phyloP scores from a whole-genome alignment of 2,888 invertebrate species.

The Apoda limacodes region DNA sequence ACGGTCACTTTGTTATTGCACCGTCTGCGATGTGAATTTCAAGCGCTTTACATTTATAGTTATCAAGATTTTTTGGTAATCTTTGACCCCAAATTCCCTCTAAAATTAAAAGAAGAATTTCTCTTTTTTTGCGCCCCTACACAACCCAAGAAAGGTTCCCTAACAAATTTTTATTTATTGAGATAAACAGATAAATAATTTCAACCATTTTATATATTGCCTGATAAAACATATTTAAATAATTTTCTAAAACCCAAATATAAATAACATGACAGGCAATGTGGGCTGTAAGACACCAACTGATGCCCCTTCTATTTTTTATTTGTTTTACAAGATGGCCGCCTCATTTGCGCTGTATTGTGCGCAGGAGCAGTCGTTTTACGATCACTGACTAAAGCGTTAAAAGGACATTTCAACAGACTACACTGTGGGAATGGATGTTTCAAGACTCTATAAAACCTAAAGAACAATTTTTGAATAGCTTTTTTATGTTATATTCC shows the following conservation, averaged over 20 bases:
- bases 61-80: no score
- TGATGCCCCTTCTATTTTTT: constrained; percentile 16
- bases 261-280: constrained; percentile 5
- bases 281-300: constrained; percentile 15
- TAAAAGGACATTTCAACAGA: constrained; percentile 15
- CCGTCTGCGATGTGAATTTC: no score
- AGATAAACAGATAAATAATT: not conserved
- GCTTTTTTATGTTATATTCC: not conserved
- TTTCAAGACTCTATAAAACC: no score
- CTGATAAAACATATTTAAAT: not conserved
- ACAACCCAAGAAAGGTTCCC: constrained; percentile 2
- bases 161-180: not conserved
- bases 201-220: not conserved
- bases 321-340: constrained; percentile 34
- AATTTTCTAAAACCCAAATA: constrained; percentile 3
- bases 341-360: constrained; percentile 47
- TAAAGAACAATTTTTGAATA: not conserved
- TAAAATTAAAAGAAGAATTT: constrained; percentile 1
- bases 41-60: no score
- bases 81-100: no score
- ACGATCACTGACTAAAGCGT: constrained; percentile 11
- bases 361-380: constrained; percentile 20
- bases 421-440: no score
- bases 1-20: no score
- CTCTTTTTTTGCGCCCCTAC: not conserved